These are phyloP conservation scores for Apomyelois bistriatella DNA, from an alignment of 2,888 invertebrate species.

Conservation along the genomic window DNA sequence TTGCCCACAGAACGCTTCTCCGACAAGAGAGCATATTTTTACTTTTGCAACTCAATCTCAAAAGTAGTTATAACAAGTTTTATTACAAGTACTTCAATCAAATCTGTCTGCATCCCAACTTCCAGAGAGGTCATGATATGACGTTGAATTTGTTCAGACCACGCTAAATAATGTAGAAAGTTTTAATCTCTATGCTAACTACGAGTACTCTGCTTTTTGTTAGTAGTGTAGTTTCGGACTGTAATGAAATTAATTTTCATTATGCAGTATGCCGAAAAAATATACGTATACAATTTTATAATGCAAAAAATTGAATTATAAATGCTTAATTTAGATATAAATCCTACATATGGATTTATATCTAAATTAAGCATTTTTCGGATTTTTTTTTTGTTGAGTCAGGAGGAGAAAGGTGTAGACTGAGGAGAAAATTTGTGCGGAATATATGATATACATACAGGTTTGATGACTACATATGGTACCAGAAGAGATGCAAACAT, in stretches of 20 bases:
- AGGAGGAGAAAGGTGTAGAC: no score
- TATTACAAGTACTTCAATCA: conserved; percentile 12
- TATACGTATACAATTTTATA: no score
- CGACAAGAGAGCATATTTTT: conserved; percentile 2
- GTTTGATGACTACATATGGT: no score
- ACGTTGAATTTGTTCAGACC: not conserved
- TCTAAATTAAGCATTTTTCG: no score
- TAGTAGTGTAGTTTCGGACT: not conserved
- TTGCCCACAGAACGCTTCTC: not conserved
- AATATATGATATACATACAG: no score
- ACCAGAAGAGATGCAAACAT: no score
- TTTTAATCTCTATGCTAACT: conserved; percentile 3
- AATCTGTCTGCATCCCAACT: conserved; percentile 10
- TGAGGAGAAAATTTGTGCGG: no score
- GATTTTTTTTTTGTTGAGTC: no score
- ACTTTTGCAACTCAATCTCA: conserved; percentile 6
- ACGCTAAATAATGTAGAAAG: conserved; percentile 7
- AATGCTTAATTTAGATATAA: no score
- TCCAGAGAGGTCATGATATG: conserved; percentile 3
- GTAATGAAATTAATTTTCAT: not conserved
- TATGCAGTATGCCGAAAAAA: no score
- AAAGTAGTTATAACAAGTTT: conserved; percentile 12
- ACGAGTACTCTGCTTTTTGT: not conserved
- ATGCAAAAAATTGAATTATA: no score
- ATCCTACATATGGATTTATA: no score